Base-by-base conservation (phyloP, 2,797 vertebrate species). In the Falco rusticolus region DNA sequence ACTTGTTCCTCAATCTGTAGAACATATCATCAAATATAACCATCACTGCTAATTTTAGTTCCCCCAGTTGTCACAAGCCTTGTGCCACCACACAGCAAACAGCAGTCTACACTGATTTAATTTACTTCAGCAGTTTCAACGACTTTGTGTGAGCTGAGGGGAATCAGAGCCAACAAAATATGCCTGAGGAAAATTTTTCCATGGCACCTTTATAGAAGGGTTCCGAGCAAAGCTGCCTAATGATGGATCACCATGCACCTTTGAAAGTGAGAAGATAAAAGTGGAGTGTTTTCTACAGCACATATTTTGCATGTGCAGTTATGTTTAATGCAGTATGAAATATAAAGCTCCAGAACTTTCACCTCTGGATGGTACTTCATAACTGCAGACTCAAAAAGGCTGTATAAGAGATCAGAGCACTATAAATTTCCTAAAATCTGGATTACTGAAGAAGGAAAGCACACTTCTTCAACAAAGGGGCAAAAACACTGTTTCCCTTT, bases 341-440 rank as follows among this genome's bases (percentile, higher is more conserved):
- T 87, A 95, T 39, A 92, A 95, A 93, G 84, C 60, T 93, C 53
- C 84, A 96, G 51, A 95, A 90, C 71, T 92, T 95, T 94, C 94
- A 89, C 84, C 78, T 93, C 93, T 54, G 75, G 57, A 50, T 48
- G 22, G 34, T 85, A 93, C 60, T 80, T 83, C 57, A 48, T 41
- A 78, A 83, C 47, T 48, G 72, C 11, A 89, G 94, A 68, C 34
- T 80, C 71, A 92, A 95, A 76, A 37, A 77, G 26, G 56, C n/a
- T 83, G n/a, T n/a, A 68, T 53, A 87, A 82, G 90, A 92, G 10
- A 87, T 77, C 24, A 68, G 26, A 80, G 19, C 1, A 18, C 41
- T 56, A 9, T 45, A 80, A 71, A 5, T 87, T 57, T 82, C 43
- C 60, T 68, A 31, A 94, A 91, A 76, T 74, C 68, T 57, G 43